These are phyloP conservation scores for Tricholauxania praeusta DNA, from an alignment of 2,888 invertebrate species.

Conservation along the genomic window DNA sequence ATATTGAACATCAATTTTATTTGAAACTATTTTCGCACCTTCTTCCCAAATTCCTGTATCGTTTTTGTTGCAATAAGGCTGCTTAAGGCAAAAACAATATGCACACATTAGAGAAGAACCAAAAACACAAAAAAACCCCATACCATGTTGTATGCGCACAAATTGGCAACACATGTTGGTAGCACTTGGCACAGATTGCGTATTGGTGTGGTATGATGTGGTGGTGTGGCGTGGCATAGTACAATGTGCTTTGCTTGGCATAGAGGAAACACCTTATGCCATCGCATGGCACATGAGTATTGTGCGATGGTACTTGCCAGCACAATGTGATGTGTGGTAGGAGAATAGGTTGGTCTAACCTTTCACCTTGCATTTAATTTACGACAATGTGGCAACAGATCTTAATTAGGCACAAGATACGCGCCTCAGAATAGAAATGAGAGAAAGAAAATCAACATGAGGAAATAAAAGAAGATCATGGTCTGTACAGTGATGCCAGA, in stretches of 20 bases:
- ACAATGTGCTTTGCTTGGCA: conserved; percentile 14
- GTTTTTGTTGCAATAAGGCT: not conserved
- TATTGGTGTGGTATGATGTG: not conserved
- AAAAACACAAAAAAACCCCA: not conserved
- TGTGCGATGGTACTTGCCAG: conserved; percentile 13
- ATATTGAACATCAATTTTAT: conserved; percentile 33
- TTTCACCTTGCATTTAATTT: conserved; percentile 53
- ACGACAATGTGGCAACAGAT: conserved; percentile 52
- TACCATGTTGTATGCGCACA: conserved; percentile 42
- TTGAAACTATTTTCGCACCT: conserved; percentile 48
- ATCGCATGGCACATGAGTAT: conserved; percentile 15
- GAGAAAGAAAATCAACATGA: not conserved
- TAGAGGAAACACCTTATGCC: conserved; percentile 20
- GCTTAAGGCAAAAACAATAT: too few species aligned
- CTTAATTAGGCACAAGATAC: conserved; percentile 52
- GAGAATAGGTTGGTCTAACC: conserved; percentile 48
- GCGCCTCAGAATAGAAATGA: conserved; percentile 33
- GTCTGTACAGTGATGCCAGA: too few species aligned
- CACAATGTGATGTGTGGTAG: conserved; percentile 31
- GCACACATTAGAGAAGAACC: not conserved
- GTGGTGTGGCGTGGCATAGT: conserved; percentile 1
- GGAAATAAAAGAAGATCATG: not conserved
- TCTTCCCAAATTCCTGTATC: conserved; percentile 46
- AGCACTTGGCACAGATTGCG: conserved; percentile 33
- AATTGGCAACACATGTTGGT: conserved; percentile 47